Evolutionary conservation across 2,113 vertebrate species (phyloP), one percentile per base, ranked within the genome.

Genomic region (Semnopithecus entellus): DNA sequence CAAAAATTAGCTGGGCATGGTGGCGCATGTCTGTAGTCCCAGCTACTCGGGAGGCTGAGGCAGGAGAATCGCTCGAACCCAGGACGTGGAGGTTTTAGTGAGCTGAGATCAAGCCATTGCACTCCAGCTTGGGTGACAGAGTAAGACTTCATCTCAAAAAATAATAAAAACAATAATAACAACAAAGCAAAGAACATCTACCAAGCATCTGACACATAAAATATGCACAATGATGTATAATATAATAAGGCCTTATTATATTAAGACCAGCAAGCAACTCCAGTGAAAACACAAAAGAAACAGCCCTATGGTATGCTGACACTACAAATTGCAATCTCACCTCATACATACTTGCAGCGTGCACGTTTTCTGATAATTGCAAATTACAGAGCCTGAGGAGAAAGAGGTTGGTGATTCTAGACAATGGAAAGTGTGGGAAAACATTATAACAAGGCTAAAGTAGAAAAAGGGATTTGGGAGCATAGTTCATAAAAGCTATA

Each of bases 161-260:
- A 64, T 13, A 64, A 64, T 30, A 30, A 61, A 27, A 64, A 55
- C 18, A 52, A 52, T 18, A 52, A 52, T 52, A 96, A 96, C 86
- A 96, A 75, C 89, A 94, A 95, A 94, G 79, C 57, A 13, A 83
- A 78, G 91, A 91, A 52, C 81, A 95, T 94, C 91, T 94, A 76
- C 80, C 6, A 40, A 89, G 76, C 66, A 68, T 83, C 50, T 4
- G 4, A 32, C 45, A 25, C 40, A 95, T 96, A 82, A 95, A 97
- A 94, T 95, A 97, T 94, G 93, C 82, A 93, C 85, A 91, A 27
- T 95, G 86, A 83, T 91, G 17, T 89, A 72, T 91, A 91, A 83
- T 81, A 96, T 70, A 95, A 95, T 97, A 94, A 96, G 59, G 40
- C 30, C 88, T 93, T 94, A 45, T 75, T 97, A 91, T 16, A 85